Evolutionary conservation across 2,797 vertebrate genomes (phyloP).

Genomic region (Pyrocephalus nanus): DNA sequence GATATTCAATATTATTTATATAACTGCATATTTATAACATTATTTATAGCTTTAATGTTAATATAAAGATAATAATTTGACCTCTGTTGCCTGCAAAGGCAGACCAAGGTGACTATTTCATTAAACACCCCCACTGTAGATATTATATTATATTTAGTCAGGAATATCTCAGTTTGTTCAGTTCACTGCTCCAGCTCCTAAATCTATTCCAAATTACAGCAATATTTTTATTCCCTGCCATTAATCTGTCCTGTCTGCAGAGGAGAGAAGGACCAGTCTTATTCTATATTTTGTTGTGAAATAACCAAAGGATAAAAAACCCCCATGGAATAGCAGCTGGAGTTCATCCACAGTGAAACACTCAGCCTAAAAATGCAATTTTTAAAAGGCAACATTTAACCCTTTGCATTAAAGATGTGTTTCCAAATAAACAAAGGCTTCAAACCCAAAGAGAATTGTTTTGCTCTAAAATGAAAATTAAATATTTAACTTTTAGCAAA

Average conservation of each 20-base stretch:
- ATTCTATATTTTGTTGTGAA: conserved; percentile 7
- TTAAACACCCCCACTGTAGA: neutral
- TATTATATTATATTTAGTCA: neutral
- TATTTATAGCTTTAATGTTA: too few species aligned
- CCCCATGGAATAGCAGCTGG: neutral
- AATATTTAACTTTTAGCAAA: neutral
- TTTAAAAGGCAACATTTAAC: neutral
- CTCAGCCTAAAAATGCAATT: neutral
- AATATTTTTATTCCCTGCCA: neutral
- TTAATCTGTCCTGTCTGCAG: conserved; percentile 15
- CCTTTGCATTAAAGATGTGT: neutral
- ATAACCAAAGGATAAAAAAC: conserved; percentile 17
- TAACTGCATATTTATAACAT: too few species aligned
- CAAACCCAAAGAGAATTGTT: neutral
- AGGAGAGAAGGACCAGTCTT: neutral
- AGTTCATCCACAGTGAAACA: neutral
- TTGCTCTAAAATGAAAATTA: neutral
- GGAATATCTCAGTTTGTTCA: neutral
- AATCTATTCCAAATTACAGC: neutral
- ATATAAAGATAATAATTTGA: neutral
- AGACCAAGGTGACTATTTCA: neutral
- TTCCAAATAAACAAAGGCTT: neutral
- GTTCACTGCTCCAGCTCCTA: neutral
- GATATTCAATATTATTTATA: too few species aligned
- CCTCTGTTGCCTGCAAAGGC: neutral